Evolutionary conservation across 2,888 invertebrate genomes (phyloP).

Genomic region (Pantelozetes paolii): DNA sequence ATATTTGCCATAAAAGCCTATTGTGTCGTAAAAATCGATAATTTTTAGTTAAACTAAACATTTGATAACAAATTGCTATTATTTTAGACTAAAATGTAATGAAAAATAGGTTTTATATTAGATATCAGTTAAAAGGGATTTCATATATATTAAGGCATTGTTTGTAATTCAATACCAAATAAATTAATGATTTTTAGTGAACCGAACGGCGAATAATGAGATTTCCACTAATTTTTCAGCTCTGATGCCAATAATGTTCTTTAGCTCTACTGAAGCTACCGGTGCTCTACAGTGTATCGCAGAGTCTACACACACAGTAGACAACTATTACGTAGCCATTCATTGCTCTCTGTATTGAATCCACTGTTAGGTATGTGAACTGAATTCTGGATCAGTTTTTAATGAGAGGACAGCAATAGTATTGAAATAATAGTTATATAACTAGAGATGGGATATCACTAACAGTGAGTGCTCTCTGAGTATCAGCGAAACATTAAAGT

Average conservation of each 20-base stretch:
- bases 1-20: background rate
- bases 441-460: background rate
- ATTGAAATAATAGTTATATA: slow-evolving; percentile 12
- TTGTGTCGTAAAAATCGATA: too few species aligned
- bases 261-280: background rate
- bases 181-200: background rate
- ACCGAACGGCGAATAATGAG: slow-evolving; percentile 3
- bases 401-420: slow-evolving; percentile 6
- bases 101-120: too few species aligned
- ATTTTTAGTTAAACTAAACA: too few species aligned
- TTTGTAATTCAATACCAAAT: background rate
- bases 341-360: background rate
- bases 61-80: background rate
- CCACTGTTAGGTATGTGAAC: background rate
- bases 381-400: background rate
- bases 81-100: too few species aligned
- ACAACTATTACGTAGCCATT: too few species aligned
- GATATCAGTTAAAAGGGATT: background rate
- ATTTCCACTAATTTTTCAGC: slow-evolving; percentile 5
- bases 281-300: background rate
- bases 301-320: background rate
- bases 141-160: background rate
- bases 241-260: background rate
- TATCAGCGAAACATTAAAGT: background rate
- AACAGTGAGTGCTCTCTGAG: background rate